Percentiles rank a stretch among this genome's conserved stretches.
Evolutionary conservation across 2,113 vertebrate species (phyloP).

Genomic region (Ciconia boyciana): DNA sequence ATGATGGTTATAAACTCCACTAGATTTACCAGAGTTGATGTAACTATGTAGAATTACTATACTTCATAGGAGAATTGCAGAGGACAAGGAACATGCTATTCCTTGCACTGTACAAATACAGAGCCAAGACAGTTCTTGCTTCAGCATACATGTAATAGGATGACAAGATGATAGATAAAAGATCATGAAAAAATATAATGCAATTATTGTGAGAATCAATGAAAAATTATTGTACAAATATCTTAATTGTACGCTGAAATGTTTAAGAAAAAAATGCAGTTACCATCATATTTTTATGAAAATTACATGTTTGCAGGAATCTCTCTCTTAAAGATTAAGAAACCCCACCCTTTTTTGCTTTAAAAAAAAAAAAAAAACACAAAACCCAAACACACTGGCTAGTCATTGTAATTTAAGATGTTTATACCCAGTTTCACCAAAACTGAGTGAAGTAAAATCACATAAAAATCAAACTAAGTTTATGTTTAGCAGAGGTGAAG

Average conservation of each 20-base stretch:
- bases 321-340: not conserved
- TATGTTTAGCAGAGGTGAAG: not conserved
- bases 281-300: not conserved
- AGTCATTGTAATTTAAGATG: not conserved
- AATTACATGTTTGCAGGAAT: not conserved
- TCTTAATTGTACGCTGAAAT: not conserved
- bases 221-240: not conserved
- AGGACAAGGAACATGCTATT: not conserved
- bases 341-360: not conserved
- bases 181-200: not conserved
- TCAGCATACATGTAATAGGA: not conserved
- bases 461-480: not conserved
- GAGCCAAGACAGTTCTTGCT: not conserved
- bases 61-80: not conserved
- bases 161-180: not conserved
- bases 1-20: not conserved
- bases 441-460: not conserved
- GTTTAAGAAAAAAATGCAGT: not conserved
- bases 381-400: not conserved
- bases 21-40: not conserved
- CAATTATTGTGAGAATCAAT: not conserved
- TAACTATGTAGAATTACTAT: not conserved
- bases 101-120: not conserved
- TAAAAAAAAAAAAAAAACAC: not conserved
- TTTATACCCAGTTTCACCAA: not conserved